Conservation (phyloP, 2,113 vertebrate genomes). For the Phalacrocorax aristotelis region DNA sequence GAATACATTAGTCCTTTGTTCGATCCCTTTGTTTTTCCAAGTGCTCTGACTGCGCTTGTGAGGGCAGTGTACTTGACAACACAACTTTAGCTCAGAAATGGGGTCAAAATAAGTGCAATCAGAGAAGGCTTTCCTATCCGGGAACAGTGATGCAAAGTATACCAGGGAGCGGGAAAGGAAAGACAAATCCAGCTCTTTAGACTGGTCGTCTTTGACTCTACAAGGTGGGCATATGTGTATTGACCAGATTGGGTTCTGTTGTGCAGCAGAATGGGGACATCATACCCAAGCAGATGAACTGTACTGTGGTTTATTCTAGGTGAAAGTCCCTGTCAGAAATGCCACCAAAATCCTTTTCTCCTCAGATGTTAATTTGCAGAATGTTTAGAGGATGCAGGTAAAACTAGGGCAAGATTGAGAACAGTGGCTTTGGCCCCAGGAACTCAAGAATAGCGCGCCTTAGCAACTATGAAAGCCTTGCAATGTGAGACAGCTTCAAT, state of each 20-base stretch:
- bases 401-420: neutral
- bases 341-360: neutral
- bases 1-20: constrained; percentile 47
- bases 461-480: neutral
- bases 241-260: neutral
- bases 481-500: neutral
- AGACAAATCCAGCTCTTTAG: neutral
- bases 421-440: neutral
- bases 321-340: neutral
- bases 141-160: neutral
- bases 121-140: neutral
- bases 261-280: neutral
- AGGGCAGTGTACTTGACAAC: constrained; percentile 12
- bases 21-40: constrained; percentile 43
- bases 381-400: neutral
- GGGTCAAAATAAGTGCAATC: neutral
- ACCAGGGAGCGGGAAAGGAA: neutral
- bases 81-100: constrained; percentile 19
- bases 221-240: accelerated
- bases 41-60: neutral
- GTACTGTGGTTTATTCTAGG: neutral
- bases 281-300: neutral
- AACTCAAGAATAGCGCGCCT: neutral
- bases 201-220: neutral
- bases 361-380: neutral